Evolutionary conservation across 2,888 invertebrate species (phyloP), one percentile per base, ranked within the genome.

Genomic region (Atethmia centrago): DNA sequence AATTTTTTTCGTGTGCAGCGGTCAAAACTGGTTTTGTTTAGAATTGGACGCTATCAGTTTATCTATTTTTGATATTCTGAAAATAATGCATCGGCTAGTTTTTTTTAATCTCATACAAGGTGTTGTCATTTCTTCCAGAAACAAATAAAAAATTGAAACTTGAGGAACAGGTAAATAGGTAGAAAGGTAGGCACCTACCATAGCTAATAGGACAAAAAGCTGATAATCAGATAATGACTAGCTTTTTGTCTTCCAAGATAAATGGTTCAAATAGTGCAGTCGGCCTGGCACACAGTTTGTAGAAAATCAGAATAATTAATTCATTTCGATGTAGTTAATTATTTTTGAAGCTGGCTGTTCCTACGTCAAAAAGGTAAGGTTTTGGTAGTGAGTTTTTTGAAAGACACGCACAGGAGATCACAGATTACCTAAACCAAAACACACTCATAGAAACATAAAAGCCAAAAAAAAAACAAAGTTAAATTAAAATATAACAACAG

Each of bases 11-110:
- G 49, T 56, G 75, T 77, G 74, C 81, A 79, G 79, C 78, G 88
- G 82, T 86, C 79, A 74, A 56, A 89, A 91, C 91, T 70, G 83
- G 90, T 91, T 90, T 88, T 80, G 82, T 74, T 72, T 73, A 64
- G 77, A 53, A 78, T 78, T 76, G 59, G 49, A 66, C 66, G 63
- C 58, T 85, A 87, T 83, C 78, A 71, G 63, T 67, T 74, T 70
- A 87, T 87, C 83, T 80, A 74, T 83, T 79, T 84, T 82, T 79
- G 74, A 62, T 74, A 71, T 76, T 74, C 72, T 25, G 47, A 36
- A 67, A 75, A 80, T 63, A 80, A 75, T 68, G 40, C 51, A 9
- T 47, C 4, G 9, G 12, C 1, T 9, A 2, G 16, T 53, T 63
- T 59, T 63, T 59, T 77, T 63, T 67, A 67, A 79, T 83, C 71